phyloP scores from a whole-genome alignment of 2,797 vertebrate species.

The Trematomus bernacchii region DNA sequence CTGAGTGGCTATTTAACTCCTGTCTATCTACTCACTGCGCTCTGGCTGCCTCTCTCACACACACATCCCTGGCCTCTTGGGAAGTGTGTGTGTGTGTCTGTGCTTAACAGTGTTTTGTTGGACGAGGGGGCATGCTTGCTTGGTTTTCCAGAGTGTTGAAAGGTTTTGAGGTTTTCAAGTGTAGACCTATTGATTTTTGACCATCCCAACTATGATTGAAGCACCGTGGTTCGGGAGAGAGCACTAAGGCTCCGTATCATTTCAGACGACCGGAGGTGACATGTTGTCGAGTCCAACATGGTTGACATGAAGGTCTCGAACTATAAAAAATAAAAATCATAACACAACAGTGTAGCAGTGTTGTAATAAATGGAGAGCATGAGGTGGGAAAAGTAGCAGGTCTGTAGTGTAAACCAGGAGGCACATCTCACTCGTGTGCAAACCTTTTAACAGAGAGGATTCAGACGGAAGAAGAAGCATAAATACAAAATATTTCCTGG shows the following conservation, averaged over 20 bases:
- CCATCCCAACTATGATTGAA: constrained; percentile 42
- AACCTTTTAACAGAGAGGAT: not conserved
- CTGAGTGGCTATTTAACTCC: constrained; percentile 86
- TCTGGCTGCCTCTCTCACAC: constrained; percentile 64
- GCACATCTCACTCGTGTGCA: constrained; percentile 3
- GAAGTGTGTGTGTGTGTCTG: constrained; percentile 45
- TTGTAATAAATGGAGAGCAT: constrained; percentile 3
- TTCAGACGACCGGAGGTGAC: constrained; percentile 26
- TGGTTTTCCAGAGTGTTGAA: constrained; percentile 70
- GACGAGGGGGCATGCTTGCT: constrained; percentile 48
- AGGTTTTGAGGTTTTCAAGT: constrained; percentile 70
- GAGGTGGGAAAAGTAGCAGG: not conserved
- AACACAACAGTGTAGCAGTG: constrained; percentile 10
- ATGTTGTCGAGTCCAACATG: constrained; percentile 3
- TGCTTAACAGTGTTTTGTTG: constrained; percentile 57
- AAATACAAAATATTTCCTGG: not conserved
- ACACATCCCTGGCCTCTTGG: constrained; percentile 59
- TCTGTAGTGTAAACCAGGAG: constrained; percentile 4
- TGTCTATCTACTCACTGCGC: constrained; percentile 75
- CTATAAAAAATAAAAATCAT: constrained; percentile 6
- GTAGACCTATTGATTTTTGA: constrained; percentile 67
- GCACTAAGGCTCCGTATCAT: constrained; percentile 7
- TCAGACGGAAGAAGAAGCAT: not conserved
- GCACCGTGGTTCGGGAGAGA: constrained; percentile 39
- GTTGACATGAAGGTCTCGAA: constrained; percentile 34